phyloP scores from a whole-genome alignment of 2,113 vertebrate species.

The Turdus rufiventris region DNA sequence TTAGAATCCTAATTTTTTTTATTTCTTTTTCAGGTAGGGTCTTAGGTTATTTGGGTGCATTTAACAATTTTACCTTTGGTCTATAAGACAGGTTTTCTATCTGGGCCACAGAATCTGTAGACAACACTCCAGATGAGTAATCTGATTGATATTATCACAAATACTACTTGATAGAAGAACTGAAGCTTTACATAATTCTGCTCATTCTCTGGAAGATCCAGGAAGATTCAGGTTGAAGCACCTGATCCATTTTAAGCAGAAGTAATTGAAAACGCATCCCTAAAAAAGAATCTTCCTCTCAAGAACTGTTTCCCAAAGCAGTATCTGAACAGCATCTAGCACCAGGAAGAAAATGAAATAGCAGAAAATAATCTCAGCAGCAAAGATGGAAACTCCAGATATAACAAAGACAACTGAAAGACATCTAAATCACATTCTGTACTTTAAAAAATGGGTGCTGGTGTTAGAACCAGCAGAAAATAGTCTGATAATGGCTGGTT shows the following conservation, averaged over 20 bases:
- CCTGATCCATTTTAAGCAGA: neutral
- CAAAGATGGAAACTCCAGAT: neutral
- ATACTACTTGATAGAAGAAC: neutral
- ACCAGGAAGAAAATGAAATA: neutral
- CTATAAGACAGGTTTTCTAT: neutral
- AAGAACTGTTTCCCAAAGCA: neutral
- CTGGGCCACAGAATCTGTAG: neutral
- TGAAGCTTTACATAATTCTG: neutral
- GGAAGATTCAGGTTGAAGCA: neutral
- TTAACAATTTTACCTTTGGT: neutral
- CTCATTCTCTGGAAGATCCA: neutral
- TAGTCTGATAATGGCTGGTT: neutral
- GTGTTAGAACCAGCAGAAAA: neutral
- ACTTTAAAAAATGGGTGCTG: neutral
- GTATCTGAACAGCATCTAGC: neutral
- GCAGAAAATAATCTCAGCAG: neutral
- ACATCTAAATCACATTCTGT: neutral
- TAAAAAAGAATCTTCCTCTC: neutral
- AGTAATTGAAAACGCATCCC: neutral
- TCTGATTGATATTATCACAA: neutral
- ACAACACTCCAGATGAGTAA: neutral
- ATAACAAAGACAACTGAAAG: neutral
- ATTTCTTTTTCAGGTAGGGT: neutral
- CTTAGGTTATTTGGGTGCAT: neutral
- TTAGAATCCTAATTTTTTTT: neutral